Evolutionary conservation across 2,888 invertebrate genomes (phyloP), one percentile per base, ranked within the genome.

Genomic region (Drosophila pseudotalamancana): DNA sequence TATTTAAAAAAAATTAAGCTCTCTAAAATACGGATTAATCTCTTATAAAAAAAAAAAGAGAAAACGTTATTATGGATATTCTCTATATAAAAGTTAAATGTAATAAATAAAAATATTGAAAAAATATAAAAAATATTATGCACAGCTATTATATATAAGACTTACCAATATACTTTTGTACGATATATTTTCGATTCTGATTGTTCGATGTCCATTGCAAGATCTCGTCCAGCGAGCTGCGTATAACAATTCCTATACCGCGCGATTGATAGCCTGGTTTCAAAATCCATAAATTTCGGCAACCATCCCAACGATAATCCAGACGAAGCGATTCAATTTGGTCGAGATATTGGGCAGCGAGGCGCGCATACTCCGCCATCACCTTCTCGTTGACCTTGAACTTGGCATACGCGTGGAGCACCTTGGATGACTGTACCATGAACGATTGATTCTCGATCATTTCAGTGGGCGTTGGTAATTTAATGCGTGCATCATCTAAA

Each of bases 101-200:
- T n/a, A n/a, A n/a, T n/a, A n/a, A n/a, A n/a, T n/a, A n/a, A 25
- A 25, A 8, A 25, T 1, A 25, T 25, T 5, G 0, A 6, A 6
- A 19, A 29, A 4, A 12, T 27, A 0, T 5, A 12, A 32, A 1
- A 14, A 3, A 3, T n/a, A n/a, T n/a, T n/a, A n/a, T n/a, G n/a
- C n/a, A n/a, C n/a, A n/a, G n/a, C n/a, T n/a, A n/a, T n/a, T n/a
- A n/a, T n/a, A n/a, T n/a, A n/a, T n/a, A n/a, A n/a, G n/a, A 56
- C 87, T 85, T 91, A 96, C 97, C 97, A 72, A 98, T 96, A 88
- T 98, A 98, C 92, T 98, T 98, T 90, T 98, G 97, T 6, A 97
- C 94, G 23, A 97, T 94, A 90, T 95, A 97, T 92, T 94, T 93
- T 70, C 93, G 90, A 60, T 92, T 92, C 45, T 92, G 93, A 51